A percentile compares a stretch with the other conserved stretches of the same genome.
These are phyloP conservation scores for Limanda limanda DNA, from an alignment of 2,113 vertebrate genomes.

Conservation along the genomic window DNA sequence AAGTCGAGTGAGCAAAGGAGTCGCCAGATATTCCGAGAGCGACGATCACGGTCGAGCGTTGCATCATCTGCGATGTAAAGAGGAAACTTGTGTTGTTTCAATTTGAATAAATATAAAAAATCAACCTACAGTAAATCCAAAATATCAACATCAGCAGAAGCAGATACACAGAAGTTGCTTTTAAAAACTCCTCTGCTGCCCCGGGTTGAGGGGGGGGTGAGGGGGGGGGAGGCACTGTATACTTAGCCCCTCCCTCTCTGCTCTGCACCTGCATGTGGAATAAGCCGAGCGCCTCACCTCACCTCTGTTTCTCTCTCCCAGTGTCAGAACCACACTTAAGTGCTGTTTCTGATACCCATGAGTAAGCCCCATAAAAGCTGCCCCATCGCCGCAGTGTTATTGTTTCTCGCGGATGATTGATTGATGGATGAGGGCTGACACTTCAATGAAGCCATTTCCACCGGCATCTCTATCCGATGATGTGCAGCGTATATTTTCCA, in stretches of 20 bases:
- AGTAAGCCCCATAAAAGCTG: conserved; percentile 98
- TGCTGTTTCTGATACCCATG: conserved; percentile 98
- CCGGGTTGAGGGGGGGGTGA: background rate
- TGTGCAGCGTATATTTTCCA: conserved; percentile 99
- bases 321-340: conserved; percentile 98
- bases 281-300: conserved; percentile 92
- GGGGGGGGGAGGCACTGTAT: conserved; percentile 35
- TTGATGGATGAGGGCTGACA: conserved; percentile 99
- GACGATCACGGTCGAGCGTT: too few species aligned
- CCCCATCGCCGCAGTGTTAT: conserved; percentile 91
- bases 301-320: conserved; percentile 83
- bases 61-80: too few species aligned
- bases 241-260: conserved; percentile 48
- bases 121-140: background rate
- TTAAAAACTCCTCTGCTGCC: conserved; percentile 33
- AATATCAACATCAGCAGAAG: background rate
- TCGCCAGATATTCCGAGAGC: too few species aligned
- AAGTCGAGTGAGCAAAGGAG: too few species aligned
- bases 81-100: too few species aligned
- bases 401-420: conserved; percentile 99
- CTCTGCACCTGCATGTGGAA: conserved; percentile 87
- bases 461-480: conserved; percentile 99
- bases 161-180: background rate
- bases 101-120: too few species aligned
- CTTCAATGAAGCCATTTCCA: conserved; percentile 99